phyloP scores from a whole-genome alignment of 2,797 vertebrate genomes.

The Melopsittacus undulatus region DNA sequence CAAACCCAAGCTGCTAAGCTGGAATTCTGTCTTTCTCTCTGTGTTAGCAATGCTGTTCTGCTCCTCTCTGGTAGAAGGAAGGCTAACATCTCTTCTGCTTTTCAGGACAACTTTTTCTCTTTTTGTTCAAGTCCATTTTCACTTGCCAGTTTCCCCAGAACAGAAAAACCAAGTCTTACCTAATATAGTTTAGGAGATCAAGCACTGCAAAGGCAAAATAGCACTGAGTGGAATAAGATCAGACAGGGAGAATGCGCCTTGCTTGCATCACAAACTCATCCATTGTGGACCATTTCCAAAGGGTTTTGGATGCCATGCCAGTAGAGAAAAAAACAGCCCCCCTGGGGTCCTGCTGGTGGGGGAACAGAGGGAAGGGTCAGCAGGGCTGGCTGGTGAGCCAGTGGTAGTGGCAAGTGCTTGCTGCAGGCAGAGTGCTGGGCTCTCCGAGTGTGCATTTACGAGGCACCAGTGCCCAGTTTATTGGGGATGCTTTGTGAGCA shows the following conservation, averaged over 20 bases:
- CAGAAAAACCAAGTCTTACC: not conserved
- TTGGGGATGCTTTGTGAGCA: not conserved
- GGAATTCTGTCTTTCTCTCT: not conserved
- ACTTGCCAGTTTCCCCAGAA: not conserved
- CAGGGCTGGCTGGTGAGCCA: not conserved
- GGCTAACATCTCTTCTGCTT: not conserved
- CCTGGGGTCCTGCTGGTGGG: not conserved
- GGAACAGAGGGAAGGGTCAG: not conserved
- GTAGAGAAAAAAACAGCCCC: not conserved
- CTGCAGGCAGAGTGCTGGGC: not conserved
- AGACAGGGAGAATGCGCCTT: not conserved
- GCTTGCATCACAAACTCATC: not conserved
- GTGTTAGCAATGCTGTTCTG: not conserved
- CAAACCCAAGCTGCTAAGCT: not conserved
- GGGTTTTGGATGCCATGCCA: not conserved
- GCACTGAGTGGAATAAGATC: not conserved
- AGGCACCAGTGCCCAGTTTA: not conserved
- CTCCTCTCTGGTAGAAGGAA: not conserved
- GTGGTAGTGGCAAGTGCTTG: not conserved
- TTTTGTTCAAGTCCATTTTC: not conserved
- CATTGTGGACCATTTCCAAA: not conserved
- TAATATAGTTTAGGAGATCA: not conserved
- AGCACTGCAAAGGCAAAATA: not conserved
- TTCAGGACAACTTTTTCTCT: not conserved
- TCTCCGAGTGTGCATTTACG: fast-evolving